phyloP scores from a whole-genome alignment of 2,113 vertebrate genomes.

The Otocyon megalotis region DNA sequence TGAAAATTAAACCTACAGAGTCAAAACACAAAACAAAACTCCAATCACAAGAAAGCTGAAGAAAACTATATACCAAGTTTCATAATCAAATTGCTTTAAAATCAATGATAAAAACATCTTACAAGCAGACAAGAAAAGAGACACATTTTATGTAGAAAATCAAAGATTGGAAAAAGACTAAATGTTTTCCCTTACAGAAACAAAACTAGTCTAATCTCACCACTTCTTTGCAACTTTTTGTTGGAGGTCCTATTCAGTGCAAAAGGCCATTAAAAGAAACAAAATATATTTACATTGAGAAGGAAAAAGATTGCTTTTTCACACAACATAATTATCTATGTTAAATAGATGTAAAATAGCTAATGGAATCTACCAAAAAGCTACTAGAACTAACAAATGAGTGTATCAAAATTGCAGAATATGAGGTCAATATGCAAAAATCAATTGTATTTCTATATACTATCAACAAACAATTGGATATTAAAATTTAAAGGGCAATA shows the following conservation, averaged over 20 bases:
- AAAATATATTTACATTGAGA: background rate
- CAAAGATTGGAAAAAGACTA: background rate
- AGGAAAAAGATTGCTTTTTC: conserved; percentile 26
- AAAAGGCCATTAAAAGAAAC: background rate
- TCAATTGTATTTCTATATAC: background rate
- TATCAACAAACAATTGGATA: background rate
- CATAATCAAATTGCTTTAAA: conserved; percentile 38
- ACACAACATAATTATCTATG: background rate
- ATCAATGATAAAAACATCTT: background rate
- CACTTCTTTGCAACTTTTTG: background rate
- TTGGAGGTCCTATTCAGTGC: background rate
- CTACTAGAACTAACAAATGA: conserved; percentile 23
- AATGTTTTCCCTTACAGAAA: background rate
- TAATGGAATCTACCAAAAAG: background rate
- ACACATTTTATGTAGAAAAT: background rate
- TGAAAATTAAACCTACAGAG: conserved; percentile 21
- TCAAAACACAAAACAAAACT: background rate
- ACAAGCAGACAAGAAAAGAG: background rate
- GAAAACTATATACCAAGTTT: background rate
- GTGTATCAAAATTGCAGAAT: conserved; percentile 5
- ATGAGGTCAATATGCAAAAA: background rate
- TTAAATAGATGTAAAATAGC: background rate
- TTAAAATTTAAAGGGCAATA: conserved; percentile 42
- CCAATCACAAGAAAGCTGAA: background rate
- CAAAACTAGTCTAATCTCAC: background rate